These are phyloP conservation scores for Telmatochromis sp. DNA, from an alignment of 2,113 vertebrate genomes.

Conservation along the genomic window DNA sequence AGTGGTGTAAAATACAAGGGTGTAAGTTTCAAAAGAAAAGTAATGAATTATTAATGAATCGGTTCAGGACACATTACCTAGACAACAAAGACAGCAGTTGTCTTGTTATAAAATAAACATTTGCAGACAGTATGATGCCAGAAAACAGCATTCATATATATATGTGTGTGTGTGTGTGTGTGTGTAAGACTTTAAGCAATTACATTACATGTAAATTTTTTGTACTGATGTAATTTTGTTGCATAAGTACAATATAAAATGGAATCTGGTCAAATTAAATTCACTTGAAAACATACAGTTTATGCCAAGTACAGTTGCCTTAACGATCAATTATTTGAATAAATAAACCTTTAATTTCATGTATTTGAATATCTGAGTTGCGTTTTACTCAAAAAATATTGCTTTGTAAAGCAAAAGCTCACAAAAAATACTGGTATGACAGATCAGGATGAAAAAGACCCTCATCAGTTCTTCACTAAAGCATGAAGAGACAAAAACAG, in stretches of 20 bases:
- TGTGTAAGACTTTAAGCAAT: background rate
- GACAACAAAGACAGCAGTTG: background rate
- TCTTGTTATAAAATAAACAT: background rate
- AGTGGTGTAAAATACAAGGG: background rate
- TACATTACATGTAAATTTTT: background rate
- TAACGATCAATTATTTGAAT: background rate
- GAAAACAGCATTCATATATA: background rate
- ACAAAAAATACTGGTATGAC: background rate
- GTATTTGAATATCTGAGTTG: background rate
- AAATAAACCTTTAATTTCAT: background rate
- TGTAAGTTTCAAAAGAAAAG: background rate
- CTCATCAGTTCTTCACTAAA: background rate
- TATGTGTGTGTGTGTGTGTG: fast-evolving
- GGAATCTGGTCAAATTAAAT: background rate
- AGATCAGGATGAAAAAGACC: background rate
- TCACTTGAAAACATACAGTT: background rate
- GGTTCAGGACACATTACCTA: background rate
- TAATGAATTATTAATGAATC: background rate
- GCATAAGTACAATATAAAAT: background rate
- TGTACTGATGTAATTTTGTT: background rate
- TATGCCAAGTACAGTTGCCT: background rate
- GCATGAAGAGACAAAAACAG: background rate
- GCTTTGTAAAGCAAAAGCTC: background rate
- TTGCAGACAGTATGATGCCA: background rate
- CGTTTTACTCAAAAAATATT: background rate